These are phyloP conservation scores for Micromys minutus DNA, from an alignment of 2,113 vertebrate species.

Conservation along the genomic window DNA sequence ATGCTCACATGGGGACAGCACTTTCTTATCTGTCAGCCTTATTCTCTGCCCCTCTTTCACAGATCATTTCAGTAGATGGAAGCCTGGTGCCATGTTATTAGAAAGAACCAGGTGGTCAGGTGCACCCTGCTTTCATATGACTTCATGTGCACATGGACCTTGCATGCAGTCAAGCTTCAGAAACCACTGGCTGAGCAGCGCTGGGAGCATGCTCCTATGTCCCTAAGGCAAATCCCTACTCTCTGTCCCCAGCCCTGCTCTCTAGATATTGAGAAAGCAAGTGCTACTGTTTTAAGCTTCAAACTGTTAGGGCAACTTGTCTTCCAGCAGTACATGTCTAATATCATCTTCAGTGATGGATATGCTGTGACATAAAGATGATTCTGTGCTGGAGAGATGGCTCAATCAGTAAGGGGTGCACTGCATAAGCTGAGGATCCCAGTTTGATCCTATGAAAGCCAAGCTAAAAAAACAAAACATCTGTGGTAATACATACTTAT, in stretches of 20 bases:
- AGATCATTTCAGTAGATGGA: background rate
- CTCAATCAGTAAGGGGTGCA: background rate
- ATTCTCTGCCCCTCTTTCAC: too few species aligned
- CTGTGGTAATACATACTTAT: background rate
- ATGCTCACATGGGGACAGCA: background rate
- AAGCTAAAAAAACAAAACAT: background rate
- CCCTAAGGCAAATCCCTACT: background rate
- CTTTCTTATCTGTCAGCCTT: accelerated
- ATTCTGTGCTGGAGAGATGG: background rate
- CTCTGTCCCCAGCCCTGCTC: background rate
- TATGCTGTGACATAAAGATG: background rate
- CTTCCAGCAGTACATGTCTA: background rate
- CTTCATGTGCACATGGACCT: background rate
- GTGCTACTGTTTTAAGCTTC: background rate
- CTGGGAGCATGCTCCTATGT: background rate
- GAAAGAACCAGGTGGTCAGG: background rate
- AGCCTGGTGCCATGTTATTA: background rate
- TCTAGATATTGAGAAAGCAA: background rate
- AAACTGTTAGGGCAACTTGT: background rate
- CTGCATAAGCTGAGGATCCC: background rate
- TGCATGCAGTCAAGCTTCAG: background rate
- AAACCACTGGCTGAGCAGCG: background rate
- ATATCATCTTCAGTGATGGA: background rate
- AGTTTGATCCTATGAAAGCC: background rate
- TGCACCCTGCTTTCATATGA: background rate